phyloP scores from a whole-genome alignment of 2,113 vertebrate genomes.

The Podarcis muralis region DNA sequence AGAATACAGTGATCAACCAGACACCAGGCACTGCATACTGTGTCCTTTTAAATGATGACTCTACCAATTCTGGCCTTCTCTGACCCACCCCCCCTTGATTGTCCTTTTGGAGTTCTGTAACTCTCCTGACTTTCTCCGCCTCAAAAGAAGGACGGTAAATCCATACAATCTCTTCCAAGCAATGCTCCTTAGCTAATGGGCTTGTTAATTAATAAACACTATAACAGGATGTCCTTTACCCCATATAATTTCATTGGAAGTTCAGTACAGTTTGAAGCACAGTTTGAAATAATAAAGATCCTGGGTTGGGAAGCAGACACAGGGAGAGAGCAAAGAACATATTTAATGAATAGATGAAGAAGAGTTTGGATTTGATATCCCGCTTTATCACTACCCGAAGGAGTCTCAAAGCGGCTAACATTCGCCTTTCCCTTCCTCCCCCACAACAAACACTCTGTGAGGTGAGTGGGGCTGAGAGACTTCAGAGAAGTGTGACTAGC shows the following conservation, averaged over 20 bases:
- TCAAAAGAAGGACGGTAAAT: constrained; percentile 26
- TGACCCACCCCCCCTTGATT: neutral
- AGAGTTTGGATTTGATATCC: no score
- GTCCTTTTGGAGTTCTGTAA: constrained; percentile 35
- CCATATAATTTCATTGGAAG: neutral
- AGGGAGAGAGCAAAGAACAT: neutral
- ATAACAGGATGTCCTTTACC: neutral
- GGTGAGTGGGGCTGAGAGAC: no score
- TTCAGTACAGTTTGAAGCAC: constrained; percentile 16
- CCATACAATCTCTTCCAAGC: constrained; percentile 26
- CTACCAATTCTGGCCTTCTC: constrained; percentile 32
- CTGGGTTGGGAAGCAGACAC: neutral
- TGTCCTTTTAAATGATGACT: constrained; percentile 42
- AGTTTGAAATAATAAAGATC: neutral
- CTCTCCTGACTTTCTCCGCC: constrained; percentile 25
- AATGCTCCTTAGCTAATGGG: constrained; percentile 3
- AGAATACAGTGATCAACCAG: constrained; percentile 29
- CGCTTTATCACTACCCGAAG: no score
- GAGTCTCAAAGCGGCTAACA: no score
- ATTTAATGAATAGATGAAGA: neutral
- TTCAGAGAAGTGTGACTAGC: no score
- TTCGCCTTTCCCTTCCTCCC: no score
- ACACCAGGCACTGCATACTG: neutral
- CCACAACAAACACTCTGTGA: no score
- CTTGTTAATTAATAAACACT: constrained; percentile 1